Base-by-base conservation (phyloP, 2,888 invertebrate species). In the Amblyteles armatorius region DNA sequence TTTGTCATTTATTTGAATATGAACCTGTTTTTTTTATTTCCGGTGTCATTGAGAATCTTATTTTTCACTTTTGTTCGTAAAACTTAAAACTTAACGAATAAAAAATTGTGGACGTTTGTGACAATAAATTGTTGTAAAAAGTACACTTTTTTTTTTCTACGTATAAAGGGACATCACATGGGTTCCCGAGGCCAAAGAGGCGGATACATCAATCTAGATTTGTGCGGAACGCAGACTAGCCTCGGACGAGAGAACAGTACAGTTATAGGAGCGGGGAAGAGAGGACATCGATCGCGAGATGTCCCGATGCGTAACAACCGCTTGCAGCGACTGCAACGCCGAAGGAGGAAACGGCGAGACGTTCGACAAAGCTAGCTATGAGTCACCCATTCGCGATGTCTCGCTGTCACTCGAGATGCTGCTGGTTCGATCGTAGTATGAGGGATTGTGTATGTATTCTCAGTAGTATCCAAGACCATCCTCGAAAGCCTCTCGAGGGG, bases 201-300 rank as follows among this genome's bases (percentile, higher is more conserved):
- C 52, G 19, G 16, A 19, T 85, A 83, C 92, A 92, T 92, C 87
- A 90, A 91, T 91, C 91, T 89, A 88, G 91, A 90, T 91, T 91
- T 90, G 85, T 60, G 72, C 44, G 57, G 26, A 65, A 65, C 68
- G 29, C 26, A 72, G 16, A 55, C 26, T 57, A 26, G 65, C 36
- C 33, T 33, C 48, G 48, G 40, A 44, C 19, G 74, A 63, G 29
- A 44, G 36, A 6, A 68, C 60, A 50, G 29, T 29, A 48, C 60
- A 52, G 19, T 5, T 60, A 67, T 50, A 19, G 69, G 60, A 57
- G 44, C 33, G 5, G 73, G 74, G 67, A 36, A 68, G 55, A 60
- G 73, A 60, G 73, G 50, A 57, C 67, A 80, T 79, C 72, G 79
- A 79, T 79, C 72, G 65, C 44, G 40, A 65, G 72, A 65, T 80